phyloP scores from a whole-genome alignment of 2,797 vertebrate genomes.

The Myotis pilosus region DNA sequence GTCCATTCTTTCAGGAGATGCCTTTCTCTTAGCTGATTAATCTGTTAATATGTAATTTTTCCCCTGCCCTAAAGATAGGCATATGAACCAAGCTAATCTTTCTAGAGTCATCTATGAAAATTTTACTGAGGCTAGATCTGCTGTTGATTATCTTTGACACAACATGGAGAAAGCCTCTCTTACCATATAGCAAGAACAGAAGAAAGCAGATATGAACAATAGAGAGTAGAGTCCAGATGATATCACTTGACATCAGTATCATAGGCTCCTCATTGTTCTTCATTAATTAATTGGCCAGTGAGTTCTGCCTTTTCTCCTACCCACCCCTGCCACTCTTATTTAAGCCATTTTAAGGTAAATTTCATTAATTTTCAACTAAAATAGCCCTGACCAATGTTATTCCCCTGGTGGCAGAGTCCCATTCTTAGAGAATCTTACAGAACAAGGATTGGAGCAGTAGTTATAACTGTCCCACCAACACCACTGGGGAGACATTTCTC shows the following conservation, averaged over 20 bases:
- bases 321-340: background rate
- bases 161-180: background rate
- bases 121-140: background rate
- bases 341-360: background rate
- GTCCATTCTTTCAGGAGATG: background rate
- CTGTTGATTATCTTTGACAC: background rate
- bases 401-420: background rate
- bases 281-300: background rate
- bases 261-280: background rate
- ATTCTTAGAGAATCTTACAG: slow-evolving; percentile 31
- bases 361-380: background rate
- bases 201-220: background rate
- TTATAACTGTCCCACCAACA: background rate
- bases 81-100: background rate
- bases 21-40: background rate
- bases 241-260: background rate
- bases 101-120: background rate
- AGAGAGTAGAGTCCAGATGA: background rate
- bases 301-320: slow-evolving; percentile 14
- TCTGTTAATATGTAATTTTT: background rate
- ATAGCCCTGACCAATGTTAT: background rate
- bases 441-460: background rate
- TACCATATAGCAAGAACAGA: background rate
- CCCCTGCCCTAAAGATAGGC: background rate
- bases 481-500: background rate